A percentile compares a stretch with the other conserved stretches of the same genome.
Evolutionary conservation across 2,113 vertebrate genomes (phyloP).

Genomic region (Passer montanus): DNA sequence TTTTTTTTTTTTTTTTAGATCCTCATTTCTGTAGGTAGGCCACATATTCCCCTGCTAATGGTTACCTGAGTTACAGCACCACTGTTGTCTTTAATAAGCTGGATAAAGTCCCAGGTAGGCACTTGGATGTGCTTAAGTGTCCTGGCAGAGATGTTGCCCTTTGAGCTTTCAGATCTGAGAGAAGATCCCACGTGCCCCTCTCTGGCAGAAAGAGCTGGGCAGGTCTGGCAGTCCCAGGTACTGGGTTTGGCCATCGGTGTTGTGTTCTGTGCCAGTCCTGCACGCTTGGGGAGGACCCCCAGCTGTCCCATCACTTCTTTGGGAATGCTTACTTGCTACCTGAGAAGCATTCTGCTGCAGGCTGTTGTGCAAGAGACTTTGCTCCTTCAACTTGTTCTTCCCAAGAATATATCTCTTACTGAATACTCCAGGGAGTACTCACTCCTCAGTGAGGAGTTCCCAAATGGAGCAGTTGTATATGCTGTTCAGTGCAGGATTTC

Average conservation of each 20-base stretch:
- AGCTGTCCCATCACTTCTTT: not conserved
- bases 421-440: not conserved
- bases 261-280: not conserved
- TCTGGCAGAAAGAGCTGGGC: not conserved
- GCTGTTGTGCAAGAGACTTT: not conserved
- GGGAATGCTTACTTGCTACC: not conserved
- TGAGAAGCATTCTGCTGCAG: not conserved
- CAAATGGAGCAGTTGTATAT: not conserved
- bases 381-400: not conserved
- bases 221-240: not conserved
- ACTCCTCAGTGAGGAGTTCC: not conserved
- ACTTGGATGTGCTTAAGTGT: not conserved
- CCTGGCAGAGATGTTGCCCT: not conserved
- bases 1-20: not conserved
- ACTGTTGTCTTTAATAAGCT: not conserved
- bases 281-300: accelerated
- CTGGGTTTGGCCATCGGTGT: not conserved
- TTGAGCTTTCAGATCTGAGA: not conserved
- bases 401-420: not conserved
- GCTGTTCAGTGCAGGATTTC: not conserved
- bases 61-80: not conserved
- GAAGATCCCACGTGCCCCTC: not conserved
- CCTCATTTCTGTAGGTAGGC: not conserved
- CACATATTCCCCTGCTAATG: not conserved
- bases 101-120: not conserved